Evolutionary conservation across 2,113 vertebrate genomes (phyloP).

Genomic region (Cygnus atratus): DNA sequence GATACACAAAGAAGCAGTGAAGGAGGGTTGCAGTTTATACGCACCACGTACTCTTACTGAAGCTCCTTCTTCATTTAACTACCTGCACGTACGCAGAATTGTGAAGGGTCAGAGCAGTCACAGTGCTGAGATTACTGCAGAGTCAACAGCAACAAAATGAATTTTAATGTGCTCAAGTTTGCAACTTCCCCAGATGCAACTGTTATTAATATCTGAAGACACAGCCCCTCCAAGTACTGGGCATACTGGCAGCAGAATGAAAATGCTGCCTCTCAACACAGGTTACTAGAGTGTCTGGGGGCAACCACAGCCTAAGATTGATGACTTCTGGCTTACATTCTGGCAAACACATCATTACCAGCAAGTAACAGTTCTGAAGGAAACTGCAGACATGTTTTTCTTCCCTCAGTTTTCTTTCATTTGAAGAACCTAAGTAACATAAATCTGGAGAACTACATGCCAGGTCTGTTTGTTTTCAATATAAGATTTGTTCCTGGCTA

Average conservation of each 20-base stretch:
- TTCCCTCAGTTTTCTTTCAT: background rate
- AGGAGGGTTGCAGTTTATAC: background rate
- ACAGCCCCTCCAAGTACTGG: background rate
- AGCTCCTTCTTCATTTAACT: background rate
- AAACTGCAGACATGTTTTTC: background rate
- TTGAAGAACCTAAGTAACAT: background rate
- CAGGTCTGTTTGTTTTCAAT: background rate
- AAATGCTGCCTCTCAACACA: background rate
- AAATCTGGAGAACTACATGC: background rate
- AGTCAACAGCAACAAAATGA: background rate
- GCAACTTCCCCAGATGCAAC: accelerated
- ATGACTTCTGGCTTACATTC: background rate
- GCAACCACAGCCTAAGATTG: background rate
- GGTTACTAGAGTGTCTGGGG: background rate
- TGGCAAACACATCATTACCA: background rate
- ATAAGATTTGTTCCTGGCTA: background rate
- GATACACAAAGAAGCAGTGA: background rate
- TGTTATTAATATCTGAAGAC: background rate
- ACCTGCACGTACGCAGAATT: background rate
- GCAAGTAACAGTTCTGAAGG: background rate
- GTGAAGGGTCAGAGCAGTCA: background rate
- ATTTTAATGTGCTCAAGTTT: background rate
- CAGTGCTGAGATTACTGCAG: background rate
- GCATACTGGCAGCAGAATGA: background rate
- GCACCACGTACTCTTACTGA: background rate